Evolutionary conservation across 2,113 vertebrate species (phyloP).

Genomic region (Hirundichthys speculiger): DNA sequence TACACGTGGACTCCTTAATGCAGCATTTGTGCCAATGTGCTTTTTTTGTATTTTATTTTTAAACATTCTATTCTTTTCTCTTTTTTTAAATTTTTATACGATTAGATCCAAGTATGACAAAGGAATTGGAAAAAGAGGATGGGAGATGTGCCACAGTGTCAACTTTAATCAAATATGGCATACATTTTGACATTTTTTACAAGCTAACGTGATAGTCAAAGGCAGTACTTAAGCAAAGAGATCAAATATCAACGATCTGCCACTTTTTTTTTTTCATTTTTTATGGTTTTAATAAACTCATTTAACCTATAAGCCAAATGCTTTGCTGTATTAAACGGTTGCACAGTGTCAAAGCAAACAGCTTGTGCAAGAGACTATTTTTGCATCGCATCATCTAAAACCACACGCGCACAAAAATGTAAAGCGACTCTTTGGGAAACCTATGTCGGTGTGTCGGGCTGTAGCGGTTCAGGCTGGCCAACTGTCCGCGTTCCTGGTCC

Average conservation of each 20-base stretch:
- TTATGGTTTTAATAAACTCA: slow-evolving; percentile 58
- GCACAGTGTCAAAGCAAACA: slow-evolving; percentile 44
- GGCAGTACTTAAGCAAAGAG: slow-evolving; percentile 45
- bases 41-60: too few relatives aligned
- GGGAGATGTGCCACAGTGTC: slow-evolving; percentile 32
- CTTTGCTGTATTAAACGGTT: slow-evolving; percentile 46
- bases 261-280: slow-evolving; percentile 52
- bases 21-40: too few relatives aligned
- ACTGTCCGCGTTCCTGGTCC: too few relatives aligned
- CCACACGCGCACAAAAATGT: slow-evolving; percentile 29
- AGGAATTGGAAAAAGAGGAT: neutral
- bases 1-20: too few relatives aligned
- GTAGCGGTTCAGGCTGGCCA: too few relatives aligned
- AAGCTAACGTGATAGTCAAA: slow-evolving; percentile 38
- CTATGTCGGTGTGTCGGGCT: slow-evolving; percentile 31
- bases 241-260: slow-evolving; percentile 49
- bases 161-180: slow-evolving; percentile 61
- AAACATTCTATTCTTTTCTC: slow-evolving; percentile 5
- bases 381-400: slow-evolving; percentile 46
- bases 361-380: slow-evolving; percentile 51
- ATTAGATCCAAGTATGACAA: slow-evolving; percentile 30
- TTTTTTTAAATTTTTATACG: neutral
- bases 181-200: slow-evolving; percentile 24
- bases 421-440: slow-evolving; percentile 67
- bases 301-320: slow-evolving; percentile 26